Evolutionary conservation across 2,113 vertebrate species (phyloP), one percentile per base, ranked within the genome.

Genomic region (Nesogale talazaci): DNA sequence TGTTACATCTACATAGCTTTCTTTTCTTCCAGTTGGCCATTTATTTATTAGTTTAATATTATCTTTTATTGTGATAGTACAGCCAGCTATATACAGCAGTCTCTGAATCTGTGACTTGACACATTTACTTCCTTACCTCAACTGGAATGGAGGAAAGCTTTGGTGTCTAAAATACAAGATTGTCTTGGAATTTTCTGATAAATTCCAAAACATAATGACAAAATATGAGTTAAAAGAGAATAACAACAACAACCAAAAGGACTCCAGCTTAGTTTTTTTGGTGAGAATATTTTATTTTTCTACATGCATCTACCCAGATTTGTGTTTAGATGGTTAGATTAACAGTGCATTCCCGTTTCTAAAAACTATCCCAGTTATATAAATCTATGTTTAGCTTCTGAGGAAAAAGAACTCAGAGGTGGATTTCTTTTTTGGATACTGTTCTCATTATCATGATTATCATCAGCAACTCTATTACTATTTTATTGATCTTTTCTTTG

Each of bases 71-170:
- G 70, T 97, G 96, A 96, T 89, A 96, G 96, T 96, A 94, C 79
- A 17, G 36, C 31, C 82, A 93, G 70, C 93, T 88, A 94, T 38
- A 94, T 25, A 96, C 90, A 83, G 69, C 34, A 90, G 42, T 89
- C 70, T 75, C 84, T 90, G 78, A 77, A 88, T 94, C 94, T 96
- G 88, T 86, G 97, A 95, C 88, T 97, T 95, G 69, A 90, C 78
- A 97, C 85, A 69, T 90, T 96, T 93, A 95, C 95, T 96, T 96
- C 92, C 95, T 95, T 94, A 95, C 86, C 57, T 76, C 91, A 93
- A 52, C 78, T 97, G 83, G 89, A 95, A 89, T 11, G 17, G 10
- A 96, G 97, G 97, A 92, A 94, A 95, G 88, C 94, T 92, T 87
- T 17, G 5, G 95, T 97, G 78, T 90, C 79, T 67, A 89, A 92